Evolutionary conservation across 2,797 vertebrate genomes (phyloP).

Genomic region (Sebastes itinus): DNA sequence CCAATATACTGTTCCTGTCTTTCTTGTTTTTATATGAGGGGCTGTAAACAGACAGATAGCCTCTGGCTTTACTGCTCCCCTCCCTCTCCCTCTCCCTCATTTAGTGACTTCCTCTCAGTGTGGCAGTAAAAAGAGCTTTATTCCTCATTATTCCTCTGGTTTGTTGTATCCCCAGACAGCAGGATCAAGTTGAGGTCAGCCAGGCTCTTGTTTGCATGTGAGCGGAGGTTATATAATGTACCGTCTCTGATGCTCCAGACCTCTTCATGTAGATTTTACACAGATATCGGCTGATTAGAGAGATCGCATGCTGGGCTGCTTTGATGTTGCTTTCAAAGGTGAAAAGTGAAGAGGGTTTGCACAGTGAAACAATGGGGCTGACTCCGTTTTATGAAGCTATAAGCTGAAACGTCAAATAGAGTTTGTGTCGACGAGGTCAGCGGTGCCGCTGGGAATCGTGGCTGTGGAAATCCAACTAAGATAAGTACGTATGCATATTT

Average conservation of each 20-base stretch:
- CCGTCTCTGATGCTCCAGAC: neutral
- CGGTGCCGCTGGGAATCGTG: neutral
- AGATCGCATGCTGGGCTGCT: constrained; percentile 13
- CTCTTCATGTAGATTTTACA: constrained; percentile 2
- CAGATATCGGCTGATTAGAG: constrained; percentile 27
- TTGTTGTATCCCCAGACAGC: constrained; percentile 61
- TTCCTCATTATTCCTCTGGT: constrained; percentile 60
- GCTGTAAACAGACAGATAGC: constrained; percentile 63
- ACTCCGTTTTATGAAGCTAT: constrained; percentile 7
- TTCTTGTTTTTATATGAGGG: constrained; percentile 57
- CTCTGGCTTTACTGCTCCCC: constrained; percentile 43
- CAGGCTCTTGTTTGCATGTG: constrained; percentile 30
- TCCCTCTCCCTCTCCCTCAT: constrained; percentile 27
- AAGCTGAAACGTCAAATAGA: constrained; percentile 1
- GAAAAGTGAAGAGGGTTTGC: neutral
- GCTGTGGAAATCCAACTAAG: neutral
- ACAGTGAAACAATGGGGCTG: neutral
- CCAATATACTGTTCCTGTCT: constrained; percentile 15
- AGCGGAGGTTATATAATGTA: neutral
- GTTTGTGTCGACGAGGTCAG: constrained; percentile 11
- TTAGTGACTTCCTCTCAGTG: constrained; percentile 69
- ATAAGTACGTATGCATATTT: neutral
- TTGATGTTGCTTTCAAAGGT: constrained; percentile 35
- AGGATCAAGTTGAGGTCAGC: constrained; percentile 70
- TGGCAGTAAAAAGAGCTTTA: constrained; percentile 66